Base-by-base conservation (phyloP, 1,140 invertebrate species). In the Dendrolimus punctatus region DNA sequence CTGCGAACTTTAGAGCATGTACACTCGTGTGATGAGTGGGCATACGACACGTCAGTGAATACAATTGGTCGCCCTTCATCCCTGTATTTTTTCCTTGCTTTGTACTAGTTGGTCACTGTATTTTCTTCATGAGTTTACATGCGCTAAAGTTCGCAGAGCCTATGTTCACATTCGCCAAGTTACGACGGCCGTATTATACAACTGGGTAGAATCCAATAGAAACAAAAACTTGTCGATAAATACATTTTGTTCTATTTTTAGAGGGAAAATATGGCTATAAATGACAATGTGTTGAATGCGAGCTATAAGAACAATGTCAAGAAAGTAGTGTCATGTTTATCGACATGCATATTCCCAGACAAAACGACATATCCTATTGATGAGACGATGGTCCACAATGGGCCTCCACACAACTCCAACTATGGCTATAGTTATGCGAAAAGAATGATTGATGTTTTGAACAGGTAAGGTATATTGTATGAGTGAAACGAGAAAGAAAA, bases 401-500 rank as follows among this genome's bases (percentile, higher is more conserved):
- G 99, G 2, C 97, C 98, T 4, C 99, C 99, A 8, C 98, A 99
- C 89, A 80, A 91, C 5, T 99, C 98, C 4, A 99, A 99, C 84
- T 99, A 96, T 91, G 99, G 99, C 3, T 99, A 99, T 76, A 97
- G 98, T 64, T 98, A 99, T 89, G 98, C 98, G 0, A 99, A 99
- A 85, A 90, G 99, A 67, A 91, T 99, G 87, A 97, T 99, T 68
- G 98, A 99, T 88, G 88, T 99, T 42, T 90, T 95, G 58, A 99
- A 99, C 87, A 90, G 83, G 85, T 87, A 72, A 42, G 50, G 54
- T 1, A 23, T 41, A 53, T 46, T 45, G 40, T 8, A 8, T n/a
- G 8, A 23, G 2, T 6, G 10, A 8, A 53, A 53, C 48, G n/a
- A 43, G 9, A 53, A 58, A 53, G n/a, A 49, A 44, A 6, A 51